Percentiles rank a stretch among this genome's conserved stretches.
phyloP scores from a whole-genome alignment of 1,140 invertebrate species.

The Trissolcus basalis region DNA sequence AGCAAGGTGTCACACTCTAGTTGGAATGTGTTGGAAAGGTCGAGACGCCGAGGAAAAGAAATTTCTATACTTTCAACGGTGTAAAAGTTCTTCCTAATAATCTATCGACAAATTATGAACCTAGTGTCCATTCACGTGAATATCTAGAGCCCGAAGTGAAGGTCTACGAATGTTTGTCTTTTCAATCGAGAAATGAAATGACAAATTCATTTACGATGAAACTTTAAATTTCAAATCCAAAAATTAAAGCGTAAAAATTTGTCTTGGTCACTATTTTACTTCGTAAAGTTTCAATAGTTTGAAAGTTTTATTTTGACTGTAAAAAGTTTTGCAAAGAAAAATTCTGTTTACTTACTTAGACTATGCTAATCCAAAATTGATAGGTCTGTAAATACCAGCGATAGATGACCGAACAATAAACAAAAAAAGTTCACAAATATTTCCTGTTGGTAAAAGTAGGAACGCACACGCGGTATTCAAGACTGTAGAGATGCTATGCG shows the following conservation, averaged over 20 bases:
- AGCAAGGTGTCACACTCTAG: constrained; percentile 55
- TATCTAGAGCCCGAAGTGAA: constrained; percentile 15
- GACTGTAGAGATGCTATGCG: constrained; percentile 44
- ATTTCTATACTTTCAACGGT: constrained; percentile 59
- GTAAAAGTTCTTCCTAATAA: constrained; percentile 60
- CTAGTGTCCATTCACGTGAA: constrained; percentile 45
- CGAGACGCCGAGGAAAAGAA: constrained; percentile 44
- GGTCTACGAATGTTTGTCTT: constrained; percentile 47
- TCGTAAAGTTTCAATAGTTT: not conserved
- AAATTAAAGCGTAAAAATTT: too few relatives aligned
- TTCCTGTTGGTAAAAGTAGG: not conserved
- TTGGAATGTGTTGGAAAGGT: constrained; percentile 58
- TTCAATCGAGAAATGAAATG: constrained; percentile 37
- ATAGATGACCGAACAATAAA: constrained; percentile 3
- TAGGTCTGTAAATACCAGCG: not conserved
- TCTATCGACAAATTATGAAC: constrained; percentile 55
- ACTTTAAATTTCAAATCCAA: not conserved
- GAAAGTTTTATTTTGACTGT: constrained; percentile 12
- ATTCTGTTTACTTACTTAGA: constrained; percentile 46
- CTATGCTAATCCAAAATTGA: constrained; percentile 56
- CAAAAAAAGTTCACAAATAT: constrained; percentile 29
- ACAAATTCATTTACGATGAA: constrained; percentile 50
- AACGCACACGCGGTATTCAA: constrained; percentile 48
- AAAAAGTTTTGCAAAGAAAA: not conserved
- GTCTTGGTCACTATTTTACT: not conserved